phyloP scores from a whole-genome alignment of 2,797 vertebrate genomes.

The Myotis planiceps region DNA sequence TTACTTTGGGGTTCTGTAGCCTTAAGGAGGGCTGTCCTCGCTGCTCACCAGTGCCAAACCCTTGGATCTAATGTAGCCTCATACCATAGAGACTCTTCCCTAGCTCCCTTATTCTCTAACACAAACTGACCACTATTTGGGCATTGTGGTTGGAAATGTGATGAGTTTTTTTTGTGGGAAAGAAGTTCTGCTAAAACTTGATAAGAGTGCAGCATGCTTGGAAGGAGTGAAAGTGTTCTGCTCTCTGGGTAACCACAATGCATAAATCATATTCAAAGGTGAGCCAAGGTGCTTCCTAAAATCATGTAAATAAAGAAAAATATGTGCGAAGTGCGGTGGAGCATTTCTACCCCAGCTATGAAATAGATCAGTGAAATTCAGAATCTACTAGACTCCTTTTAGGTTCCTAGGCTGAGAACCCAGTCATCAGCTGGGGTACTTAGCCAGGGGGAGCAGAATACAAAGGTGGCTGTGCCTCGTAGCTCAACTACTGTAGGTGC shows the following conservation, averaged over 20 bases:
- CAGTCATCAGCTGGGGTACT: not conserved
- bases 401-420: not conserved
- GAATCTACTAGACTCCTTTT: not conserved
- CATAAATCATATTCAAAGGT: not conserved
- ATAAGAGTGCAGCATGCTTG: not conserved
- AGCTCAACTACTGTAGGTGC: not conserved
- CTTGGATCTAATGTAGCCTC: not conserved
- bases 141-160: not conserved
- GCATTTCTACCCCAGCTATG: not conserved
- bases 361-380: not conserved
- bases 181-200: not conserved
- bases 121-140: not conserved
- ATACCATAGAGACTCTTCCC: not conserved
- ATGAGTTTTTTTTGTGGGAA: not conserved
- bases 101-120: not conserved
- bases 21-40: not conserved
- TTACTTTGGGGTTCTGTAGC: not conserved
- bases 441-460: not conserved
- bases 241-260: not conserved
- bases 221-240: not conserved
- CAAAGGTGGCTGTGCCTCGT: not conserved
- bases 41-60: not conserved
- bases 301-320: not conserved
- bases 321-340: not conserved
- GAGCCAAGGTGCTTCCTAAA: not conserved